Conservation (phyloP, 35 echinoderm and acorn worm species). For the Eucidaris tribuloides region DNA sequence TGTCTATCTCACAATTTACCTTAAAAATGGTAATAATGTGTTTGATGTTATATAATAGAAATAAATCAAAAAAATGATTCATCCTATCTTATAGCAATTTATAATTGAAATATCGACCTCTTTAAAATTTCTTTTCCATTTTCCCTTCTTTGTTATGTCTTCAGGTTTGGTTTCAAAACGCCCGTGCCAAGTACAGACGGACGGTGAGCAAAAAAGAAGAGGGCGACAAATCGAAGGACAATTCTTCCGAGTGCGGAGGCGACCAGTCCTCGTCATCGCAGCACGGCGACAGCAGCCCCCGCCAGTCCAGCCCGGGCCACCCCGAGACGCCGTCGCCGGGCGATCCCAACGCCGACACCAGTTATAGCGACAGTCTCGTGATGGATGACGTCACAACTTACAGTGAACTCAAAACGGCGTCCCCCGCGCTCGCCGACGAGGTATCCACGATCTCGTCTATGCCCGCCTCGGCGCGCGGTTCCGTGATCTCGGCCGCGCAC, state of each 20-base stretch:
- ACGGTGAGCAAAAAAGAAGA: constrained; percentile 82
- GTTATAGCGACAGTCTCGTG: neutral
- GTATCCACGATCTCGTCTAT: constrained; percentile 81
- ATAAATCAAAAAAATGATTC: too few relatives aligned
- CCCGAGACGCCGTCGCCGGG: neutral
- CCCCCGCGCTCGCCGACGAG: constrained; percentile 80
- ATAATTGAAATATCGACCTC: too few relatives aligned
- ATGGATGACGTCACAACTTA: constrained; percentile 52
- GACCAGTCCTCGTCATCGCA: constrained; percentile 26
- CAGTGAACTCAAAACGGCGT: constrained; percentile 87
- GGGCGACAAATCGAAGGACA: constrained; percentile 49
- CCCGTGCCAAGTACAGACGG: constrained; percentile 89
- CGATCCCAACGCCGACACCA: constrained; percentile 28
- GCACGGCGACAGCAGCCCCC: constrained; percentile 22
- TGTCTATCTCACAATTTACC: too few relatives aligned
- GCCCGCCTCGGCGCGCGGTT: constrained; percentile 34
- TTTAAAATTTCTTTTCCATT: too few relatives aligned
- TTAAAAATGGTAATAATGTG: too few relatives aligned
- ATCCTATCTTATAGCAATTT: too few relatives aligned
- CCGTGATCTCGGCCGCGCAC: neutral
- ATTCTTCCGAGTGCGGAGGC: neutral
- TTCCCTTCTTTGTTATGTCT: too few relatives aligned
- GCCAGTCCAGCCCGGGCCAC: neutral
- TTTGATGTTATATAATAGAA: too few relatives aligned
- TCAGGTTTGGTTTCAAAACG: constrained; percentile 99